Conservation (phyloP, 2,888 invertebrate genomes). For the Lacanobia oleracea region DNA sequence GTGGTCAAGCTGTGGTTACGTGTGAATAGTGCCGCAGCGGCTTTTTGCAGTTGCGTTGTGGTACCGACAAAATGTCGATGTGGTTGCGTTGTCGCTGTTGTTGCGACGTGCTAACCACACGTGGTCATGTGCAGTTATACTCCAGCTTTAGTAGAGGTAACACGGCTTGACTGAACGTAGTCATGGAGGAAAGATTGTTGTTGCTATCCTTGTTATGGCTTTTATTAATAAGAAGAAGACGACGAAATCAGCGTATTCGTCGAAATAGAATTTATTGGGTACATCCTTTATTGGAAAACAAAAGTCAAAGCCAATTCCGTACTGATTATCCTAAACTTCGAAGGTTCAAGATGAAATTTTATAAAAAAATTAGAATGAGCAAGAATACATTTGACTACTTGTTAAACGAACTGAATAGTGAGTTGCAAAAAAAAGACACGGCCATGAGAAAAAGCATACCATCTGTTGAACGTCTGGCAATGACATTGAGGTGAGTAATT, state of each 20-base stretch:
- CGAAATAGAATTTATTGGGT: constrained; percentile 55
- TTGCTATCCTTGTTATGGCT: constrained; percentile 53
- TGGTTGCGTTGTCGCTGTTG: too few relatives aligned
- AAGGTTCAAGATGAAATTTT: constrained; percentile 16
- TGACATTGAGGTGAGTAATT: constrained; percentile 49
- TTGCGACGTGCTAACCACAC: too few relatives aligned
- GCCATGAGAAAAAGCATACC: constrained; percentile 55
- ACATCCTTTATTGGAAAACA: constrained; percentile 55
- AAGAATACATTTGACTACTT: constrained; percentile 33
- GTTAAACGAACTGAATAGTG: constrained; percentile 32
- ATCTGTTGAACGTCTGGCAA: constrained; percentile 53
- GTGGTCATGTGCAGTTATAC: constrained; percentile 28
- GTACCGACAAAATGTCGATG: too few relatives aligned
- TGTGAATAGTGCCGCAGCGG: too few relatives aligned
- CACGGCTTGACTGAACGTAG: constrained; percentile 51
- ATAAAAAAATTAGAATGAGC: constrained; percentile 22
- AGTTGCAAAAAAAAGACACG: constrained; percentile 49
- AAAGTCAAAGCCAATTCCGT: constrained; percentile 49
- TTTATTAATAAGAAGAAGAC: constrained; percentile 46
- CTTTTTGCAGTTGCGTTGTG: too few relatives aligned
- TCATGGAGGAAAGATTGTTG: constrained; percentile 56
- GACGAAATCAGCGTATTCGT: constrained; percentile 33
- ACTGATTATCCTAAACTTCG: constrained; percentile 39
- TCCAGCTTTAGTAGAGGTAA: constrained; percentile 47
- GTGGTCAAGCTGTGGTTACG: too few relatives aligned